A percentile compares a stretch with the other conserved stretches of the same genome.
phyloP scores from a whole-genome alignment of 1,140 invertebrate species.

The Hycleus cichorii region DNA sequence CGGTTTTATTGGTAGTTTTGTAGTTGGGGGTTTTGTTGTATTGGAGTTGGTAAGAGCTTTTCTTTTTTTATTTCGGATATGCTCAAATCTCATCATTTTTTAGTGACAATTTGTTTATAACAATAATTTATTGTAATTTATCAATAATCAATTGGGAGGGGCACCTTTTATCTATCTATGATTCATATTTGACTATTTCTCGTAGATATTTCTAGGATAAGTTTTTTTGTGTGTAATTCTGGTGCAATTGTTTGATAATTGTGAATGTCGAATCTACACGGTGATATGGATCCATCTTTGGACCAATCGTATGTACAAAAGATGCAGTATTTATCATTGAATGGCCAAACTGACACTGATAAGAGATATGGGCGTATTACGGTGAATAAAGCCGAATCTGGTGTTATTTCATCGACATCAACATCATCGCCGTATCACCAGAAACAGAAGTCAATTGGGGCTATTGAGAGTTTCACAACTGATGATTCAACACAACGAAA shows the following conservation, averaged over 20 bases:
- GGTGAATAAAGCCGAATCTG: slow-evolving; percentile 20
- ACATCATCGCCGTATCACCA: slow-evolving; percentile 20
- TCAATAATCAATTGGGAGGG: too few species aligned
- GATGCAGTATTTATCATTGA: slow-evolving; percentile 31
- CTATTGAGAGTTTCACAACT: slow-evolving; percentile 49
- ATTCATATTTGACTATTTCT: too few species aligned
- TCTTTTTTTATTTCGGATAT: too few species aligned
- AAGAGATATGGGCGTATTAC: slow-evolving; percentile 32
- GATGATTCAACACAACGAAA: slow-evolving; percentile 31
- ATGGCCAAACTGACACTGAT: slow-evolving; percentile 14
- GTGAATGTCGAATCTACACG: slow-evolving; percentile 7
- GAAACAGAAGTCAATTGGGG: slow-evolving; percentile 41
- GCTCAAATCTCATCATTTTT: too few species aligned
- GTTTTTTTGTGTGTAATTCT: not conserved
- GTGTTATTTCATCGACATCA: not conserved
- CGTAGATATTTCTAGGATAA: too few species aligned
- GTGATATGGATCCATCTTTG: slow-evolving; percentile 16
- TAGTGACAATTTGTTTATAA: too few species aligned
- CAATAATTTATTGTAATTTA: too few species aligned
- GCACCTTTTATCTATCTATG: too few species aligned
- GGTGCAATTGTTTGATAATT: not conserved
- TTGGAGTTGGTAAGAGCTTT: too few species aligned
- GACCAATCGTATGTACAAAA: slow-evolving; percentile 28
- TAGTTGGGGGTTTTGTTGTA: too few species aligned
- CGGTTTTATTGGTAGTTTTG: too few species aligned